phyloP scores from a whole-genome alignment of 1,140 invertebrate species.

The Kradibia gibbosae region DNA sequence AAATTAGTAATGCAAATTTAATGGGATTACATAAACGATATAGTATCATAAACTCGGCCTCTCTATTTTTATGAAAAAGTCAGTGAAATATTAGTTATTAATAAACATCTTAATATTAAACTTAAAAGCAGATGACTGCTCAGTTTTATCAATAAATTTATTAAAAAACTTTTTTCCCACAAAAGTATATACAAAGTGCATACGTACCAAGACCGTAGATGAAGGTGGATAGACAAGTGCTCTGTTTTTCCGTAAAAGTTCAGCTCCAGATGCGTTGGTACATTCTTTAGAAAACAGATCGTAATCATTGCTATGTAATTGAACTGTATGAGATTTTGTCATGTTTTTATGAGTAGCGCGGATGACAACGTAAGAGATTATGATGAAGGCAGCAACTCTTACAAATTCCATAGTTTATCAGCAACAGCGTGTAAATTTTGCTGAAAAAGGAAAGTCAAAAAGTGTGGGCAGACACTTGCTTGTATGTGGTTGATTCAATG shows the following conservation, averaged over 20 bases:
- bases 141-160: neutral
- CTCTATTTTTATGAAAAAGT: no score
- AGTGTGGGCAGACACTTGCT: neutral
- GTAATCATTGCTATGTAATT: conserved; percentile 16
- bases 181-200: neutral
- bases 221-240: conserved; percentile 59
- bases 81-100: neutral
- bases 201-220: conserved; percentile 62
- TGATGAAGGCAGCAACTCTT: neutral
- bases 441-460: neutral
- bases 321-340: neutral
- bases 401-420: conserved; percentile 29
- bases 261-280: neutral
- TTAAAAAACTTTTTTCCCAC: neutral
- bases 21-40: no score
- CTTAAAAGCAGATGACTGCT: neutral
- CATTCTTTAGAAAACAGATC: neutral
- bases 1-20: no score
- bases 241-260: conserved; percentile 18
- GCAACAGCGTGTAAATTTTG: neutral
- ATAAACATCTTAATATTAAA: neutral
- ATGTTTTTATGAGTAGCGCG: neutral
- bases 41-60: no score
- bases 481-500: neutral
- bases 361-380: neutral